Base-by-base conservation (phyloP, 2,888 invertebrate species). In the Arrhopalites spinosus region DNA sequence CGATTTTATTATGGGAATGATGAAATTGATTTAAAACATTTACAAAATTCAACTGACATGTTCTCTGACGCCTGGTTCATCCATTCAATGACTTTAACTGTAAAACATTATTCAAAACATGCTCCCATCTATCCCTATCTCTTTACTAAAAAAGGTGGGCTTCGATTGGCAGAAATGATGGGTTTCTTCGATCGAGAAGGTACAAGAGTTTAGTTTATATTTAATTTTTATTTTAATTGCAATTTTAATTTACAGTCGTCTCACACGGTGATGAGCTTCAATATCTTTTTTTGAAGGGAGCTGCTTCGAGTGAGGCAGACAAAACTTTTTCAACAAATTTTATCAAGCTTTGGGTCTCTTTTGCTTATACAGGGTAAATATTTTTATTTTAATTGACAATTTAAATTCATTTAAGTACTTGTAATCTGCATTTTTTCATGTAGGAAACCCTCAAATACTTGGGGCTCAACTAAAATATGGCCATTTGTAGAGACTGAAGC, bases 1-100 rank as follows among this genome's bases (percentile, higher is more conserved):
- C 66, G 36, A 17, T 68, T 59, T 67, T 68, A 74, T n/a, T 74
- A 68, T 29, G 68, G 74, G 2, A 47, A 74, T 61, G 36, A 70
- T 11, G 50, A 66, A 30, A 43, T 59, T 20, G 25, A 30, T 15
- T 5, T n/a, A 17, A 7, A 27, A 2, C 56, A 74, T 59, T 20
- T 53, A 1, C n/a, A 74, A 1, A 13, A 56, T 8, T 11, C 68
- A 20, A 53, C 36, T 17, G 27, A 74, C 68, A 36, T 74, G 59
- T 74, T 59, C 45, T 68, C 68, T 17, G 74, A 74, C 23, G 8
- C 68, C 2, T 74, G 74, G 74, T 74, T 74, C 17, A 23, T 74
- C 3, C 17, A 30, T 27, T 1, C 17, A 3, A 36, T 59, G 45
- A 53, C 30, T 2, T n/a, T 23, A 8, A 68, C 59, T 0, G 17